A percentile compares a stretch with the other conserved stretches of the same genome.
Conservation (phyloP, 2,797 vertebrate species). For the Todus mexicanus region DNA sequence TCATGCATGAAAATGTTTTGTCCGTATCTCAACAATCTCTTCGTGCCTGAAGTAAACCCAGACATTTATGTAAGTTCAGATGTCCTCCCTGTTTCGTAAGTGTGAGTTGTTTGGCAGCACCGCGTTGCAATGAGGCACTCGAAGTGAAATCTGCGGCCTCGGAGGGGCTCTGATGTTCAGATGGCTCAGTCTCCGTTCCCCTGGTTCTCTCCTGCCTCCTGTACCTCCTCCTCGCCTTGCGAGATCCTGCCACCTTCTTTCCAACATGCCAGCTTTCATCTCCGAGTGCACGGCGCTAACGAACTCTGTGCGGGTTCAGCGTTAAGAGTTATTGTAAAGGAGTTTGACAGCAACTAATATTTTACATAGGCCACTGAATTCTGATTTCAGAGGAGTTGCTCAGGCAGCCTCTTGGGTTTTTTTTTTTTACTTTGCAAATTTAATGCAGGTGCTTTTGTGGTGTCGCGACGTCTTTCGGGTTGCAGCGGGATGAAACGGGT, state of each 20-base stretch:
- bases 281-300: neutral
- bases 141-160: neutral
- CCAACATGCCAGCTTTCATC: conserved; percentile 18
- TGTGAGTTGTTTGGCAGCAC: neutral
- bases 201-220: neutral
- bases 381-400: neutral
- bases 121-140: neutral
- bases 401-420: neutral
- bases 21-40: neutral
- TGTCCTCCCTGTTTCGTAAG: neutral
- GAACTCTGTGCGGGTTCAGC: neutral
- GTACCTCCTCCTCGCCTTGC: neutral
- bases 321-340: neutral
- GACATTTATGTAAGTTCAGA: neutral
- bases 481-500: neutral
- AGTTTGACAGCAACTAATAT: conserved; percentile 41
- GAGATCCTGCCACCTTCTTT: conserved; percentile 1
- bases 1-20: neutral
- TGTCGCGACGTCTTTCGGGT: neutral
- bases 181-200: neutral
- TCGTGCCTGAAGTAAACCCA: neutral
- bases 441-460: neutral
- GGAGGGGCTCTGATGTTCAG: neutral
- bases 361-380: conserved; percentile 28
- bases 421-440: neutral